A percentile compares a stretch with the other conserved stretches of the same genome.
These are phyloP conservation scores for Sinonovacula constricta DNA, from an alignment of 1,140 invertebrate genomes.

Conservation along the genomic window DNA sequence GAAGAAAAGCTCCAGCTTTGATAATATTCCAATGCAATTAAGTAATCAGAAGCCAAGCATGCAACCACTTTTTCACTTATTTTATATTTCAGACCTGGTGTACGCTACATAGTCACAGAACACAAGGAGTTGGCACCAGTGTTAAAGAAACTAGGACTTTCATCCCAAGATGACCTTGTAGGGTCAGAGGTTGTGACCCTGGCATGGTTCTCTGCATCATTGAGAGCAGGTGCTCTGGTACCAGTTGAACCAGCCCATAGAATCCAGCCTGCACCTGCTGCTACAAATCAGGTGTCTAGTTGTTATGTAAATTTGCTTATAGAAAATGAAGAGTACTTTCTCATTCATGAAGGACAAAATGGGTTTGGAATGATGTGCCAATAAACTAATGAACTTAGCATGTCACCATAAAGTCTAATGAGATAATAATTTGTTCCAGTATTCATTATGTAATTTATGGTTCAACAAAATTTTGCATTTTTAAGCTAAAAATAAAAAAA, in stretches of 20 bases:
- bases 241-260: constrained; percentile 14
- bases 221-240: constrained; percentile 17
- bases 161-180: background rate
- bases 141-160: constrained; percentile 4
- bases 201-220: constrained; percentile 28
- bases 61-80: background rate
- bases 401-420: background rate
- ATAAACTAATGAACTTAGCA: background rate
- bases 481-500: too few relatives aligned
- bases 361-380: background rate
- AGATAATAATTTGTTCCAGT: background rate
- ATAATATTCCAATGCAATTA: background rate
- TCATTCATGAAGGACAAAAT: background rate
- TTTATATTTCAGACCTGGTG: constrained; percentile 7
- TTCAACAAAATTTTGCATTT: too few relatives aligned
- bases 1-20: background rate
- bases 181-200: constrained; percentile 17
- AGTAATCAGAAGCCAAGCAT: background rate
- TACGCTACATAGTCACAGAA: constrained; percentile 37
- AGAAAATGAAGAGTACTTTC: background rate
- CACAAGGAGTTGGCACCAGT: constrained; percentile 25
- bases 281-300: too few relatives aligned
- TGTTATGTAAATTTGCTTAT: background rate
- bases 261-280: background rate
- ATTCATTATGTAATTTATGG: background rate